Evolutionary conservation across 1,140 invertebrate species (phyloP).

Genomic region (Apis florea): DNA sequence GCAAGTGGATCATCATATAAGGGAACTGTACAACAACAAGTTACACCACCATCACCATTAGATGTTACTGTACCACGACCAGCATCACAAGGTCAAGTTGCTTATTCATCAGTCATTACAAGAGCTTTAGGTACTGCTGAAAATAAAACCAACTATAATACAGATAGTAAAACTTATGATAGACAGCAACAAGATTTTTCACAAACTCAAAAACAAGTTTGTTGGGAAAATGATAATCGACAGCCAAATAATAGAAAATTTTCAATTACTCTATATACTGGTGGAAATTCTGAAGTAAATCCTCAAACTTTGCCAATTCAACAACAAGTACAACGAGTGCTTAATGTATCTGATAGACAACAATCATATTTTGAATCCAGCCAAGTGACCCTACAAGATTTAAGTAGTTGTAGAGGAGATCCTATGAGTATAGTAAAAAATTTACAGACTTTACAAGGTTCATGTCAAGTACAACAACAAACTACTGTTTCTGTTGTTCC

Average conservation of each 20-base stretch:
- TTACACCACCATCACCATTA: constrained; percentile 85
- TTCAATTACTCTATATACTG: constrained; percentile 60
- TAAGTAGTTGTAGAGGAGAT: constrained; percentile 86
- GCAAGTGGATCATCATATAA: constrained; percentile 76
- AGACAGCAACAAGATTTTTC: constrained; percentile 74
- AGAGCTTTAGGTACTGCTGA: constrained; percentile 83
- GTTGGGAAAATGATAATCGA: constrained; percentile 74
- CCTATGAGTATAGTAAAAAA: constrained; percentile 89
- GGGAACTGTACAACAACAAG: constrained; percentile 79
- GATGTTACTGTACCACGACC: constrained; percentile 85
- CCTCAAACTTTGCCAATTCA: constrained; percentile 77
- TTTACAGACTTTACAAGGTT: constrained; percentile 83
- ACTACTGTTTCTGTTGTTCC: constrained; percentile 25
- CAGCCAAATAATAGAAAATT: constrained; percentile 69
- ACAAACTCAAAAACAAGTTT: constrained; percentile 72
- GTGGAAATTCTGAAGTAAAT: constrained; percentile 64
- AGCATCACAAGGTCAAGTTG: constrained; percentile 84
- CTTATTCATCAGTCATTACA: constrained; percentile 87
- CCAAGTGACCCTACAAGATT: constrained; percentile 84
- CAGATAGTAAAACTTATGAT: constrained; percentile 83
- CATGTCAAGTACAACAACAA: constrained; percentile 81
- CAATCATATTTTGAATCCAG: constrained; percentile 82
- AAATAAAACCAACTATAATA: constrained; percentile 81
- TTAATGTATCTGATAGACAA: constrained; percentile 74
- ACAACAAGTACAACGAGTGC: constrained; percentile 73